Conservation (phyloP, 2,113 vertebrate genomes). For the Perca flavescens region DNA sequence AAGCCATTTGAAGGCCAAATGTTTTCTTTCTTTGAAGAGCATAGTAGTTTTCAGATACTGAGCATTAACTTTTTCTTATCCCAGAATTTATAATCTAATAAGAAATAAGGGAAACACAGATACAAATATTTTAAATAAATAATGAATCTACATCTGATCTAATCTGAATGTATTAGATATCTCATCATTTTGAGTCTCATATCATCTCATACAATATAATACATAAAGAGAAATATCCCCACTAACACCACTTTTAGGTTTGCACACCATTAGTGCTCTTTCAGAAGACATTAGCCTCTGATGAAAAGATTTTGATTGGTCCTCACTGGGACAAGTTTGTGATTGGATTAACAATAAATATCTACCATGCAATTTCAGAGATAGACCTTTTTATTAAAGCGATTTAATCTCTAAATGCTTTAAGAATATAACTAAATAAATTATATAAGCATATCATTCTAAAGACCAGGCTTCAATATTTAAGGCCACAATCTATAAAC, state of each 20-base stretch:
- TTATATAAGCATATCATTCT: background rate
- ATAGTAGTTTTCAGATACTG: background rate
- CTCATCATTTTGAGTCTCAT: background rate
- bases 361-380: background rate
- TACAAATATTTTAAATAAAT: background rate
- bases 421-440: background rate
- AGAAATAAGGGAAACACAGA: background rate
- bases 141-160: background rate
- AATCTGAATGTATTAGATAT: background rate
- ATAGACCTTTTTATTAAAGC: background rate
- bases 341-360: slow-evolving; percentile 8
- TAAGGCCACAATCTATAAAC: slow-evolving; percentile 1
- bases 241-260: background rate
- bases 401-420: background rate
- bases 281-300: background rate
- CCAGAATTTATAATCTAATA: background rate
- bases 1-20: background rate
- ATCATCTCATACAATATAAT: no score
- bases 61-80: background rate
- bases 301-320: background rate
- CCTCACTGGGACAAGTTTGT: background rate
- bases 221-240: background rate
- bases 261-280: background rate
- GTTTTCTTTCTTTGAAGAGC: background rate
- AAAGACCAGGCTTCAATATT: background rate